Evolutionary conservation across 1,140 invertebrate genomes (phyloP).

Genomic region (Epicauta chinensis): DNA sequence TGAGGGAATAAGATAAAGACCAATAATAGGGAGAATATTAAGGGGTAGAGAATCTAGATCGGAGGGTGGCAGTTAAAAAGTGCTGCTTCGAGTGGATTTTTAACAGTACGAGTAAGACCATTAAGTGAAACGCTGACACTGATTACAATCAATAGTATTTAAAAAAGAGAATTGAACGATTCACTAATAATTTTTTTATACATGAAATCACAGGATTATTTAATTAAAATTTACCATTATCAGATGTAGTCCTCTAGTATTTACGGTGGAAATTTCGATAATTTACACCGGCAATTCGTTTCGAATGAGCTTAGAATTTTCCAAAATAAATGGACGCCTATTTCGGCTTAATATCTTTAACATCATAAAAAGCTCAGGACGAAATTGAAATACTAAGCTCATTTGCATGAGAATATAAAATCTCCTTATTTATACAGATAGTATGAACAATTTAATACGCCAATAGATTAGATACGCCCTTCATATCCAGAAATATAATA

Average conservation of each 20-base stretch:
- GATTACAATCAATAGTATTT: slow-evolving; percentile 1
- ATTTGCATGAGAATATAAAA: slow-evolving; percentile 18
- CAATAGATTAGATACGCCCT: too few species aligned
- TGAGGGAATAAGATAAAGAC: slow-evolving; percentile 2
- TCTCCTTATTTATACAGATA: slow-evolving; percentile 8
- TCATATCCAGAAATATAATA: too few species aligned
- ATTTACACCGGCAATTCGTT: slow-evolving; percentile 14
- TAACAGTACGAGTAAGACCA: slow-evolving; percentile 8
- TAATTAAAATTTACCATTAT: slow-evolving; percentile 6
- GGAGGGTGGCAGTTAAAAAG: slow-evolving; percentile 7
- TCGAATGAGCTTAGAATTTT: background rate
- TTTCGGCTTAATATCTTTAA: slow-evolving; percentile 12
- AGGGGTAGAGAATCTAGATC: background rate
- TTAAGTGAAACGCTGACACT: slow-evolving; percentile 11
- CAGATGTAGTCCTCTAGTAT: background rate
- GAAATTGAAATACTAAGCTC: slow-evolving; percentile 17
- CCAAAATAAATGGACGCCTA: slow-evolving; percentile 14
- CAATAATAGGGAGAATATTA: too few species aligned
- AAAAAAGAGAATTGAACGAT: background rate
- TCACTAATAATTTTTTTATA: background rate
- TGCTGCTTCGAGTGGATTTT: slow-evolving; percentile 9
- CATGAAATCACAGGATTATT: background rate
- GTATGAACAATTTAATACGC: too few species aligned
- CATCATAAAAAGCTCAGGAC: slow-evolving; percentile 9
- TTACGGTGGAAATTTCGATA: slow-evolving; percentile 5